phyloP scores from a whole-genome alignment of 2,888 invertebrate genomes.

The Nomada hirtipes region DNA sequence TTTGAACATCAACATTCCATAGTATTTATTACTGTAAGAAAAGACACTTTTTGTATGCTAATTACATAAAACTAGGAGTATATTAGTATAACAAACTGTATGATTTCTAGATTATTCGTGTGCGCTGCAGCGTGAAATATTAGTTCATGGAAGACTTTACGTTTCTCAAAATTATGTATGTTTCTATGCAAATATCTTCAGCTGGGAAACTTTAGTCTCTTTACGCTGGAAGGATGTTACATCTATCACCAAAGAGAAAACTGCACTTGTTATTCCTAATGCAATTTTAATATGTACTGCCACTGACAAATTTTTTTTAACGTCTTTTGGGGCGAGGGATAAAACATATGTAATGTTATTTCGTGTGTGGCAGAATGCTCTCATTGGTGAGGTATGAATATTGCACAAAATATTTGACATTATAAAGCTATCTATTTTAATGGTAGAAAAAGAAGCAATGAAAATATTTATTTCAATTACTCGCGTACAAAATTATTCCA shows the following conservation, averaged over 20 bases:
- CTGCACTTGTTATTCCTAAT: conserved; percentile 97
- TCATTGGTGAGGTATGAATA: conserved; percentile 90
- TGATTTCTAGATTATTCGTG: conserved; percentile 95
- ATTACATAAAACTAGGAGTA: conserved; percentile 18
- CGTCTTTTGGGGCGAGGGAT: conserved; percentile 97
- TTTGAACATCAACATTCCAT: background rate
- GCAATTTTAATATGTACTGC: conserved; percentile 95
- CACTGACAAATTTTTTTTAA: conserved; percentile 95
- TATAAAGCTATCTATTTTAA: background rate
- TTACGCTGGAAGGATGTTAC: conserved; percentile 96
- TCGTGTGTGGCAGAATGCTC: conserved; percentile 97
- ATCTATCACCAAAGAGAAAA: conserved; percentile 97
- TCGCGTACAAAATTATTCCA: conserved; percentile 5
- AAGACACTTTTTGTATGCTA: background rate
- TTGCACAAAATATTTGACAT: conserved; percentile 13
- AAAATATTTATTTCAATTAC: conserved; percentile 12
- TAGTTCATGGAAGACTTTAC: conserved; percentile 97
- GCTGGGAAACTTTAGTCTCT: conserved; percentile 96
- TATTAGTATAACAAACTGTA: conserved; percentile 42
- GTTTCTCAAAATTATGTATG: conserved; percentile 97
- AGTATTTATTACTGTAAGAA: background rate
- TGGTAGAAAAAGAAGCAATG: too few relatives aligned
- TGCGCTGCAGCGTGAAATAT: conserved; percentile 97
- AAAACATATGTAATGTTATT: conserved; percentile 98
- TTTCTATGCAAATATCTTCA: conserved; percentile 98